phyloP scores from a whole-genome alignment of 2,888 invertebrate species.

The Troides helena region DNA sequence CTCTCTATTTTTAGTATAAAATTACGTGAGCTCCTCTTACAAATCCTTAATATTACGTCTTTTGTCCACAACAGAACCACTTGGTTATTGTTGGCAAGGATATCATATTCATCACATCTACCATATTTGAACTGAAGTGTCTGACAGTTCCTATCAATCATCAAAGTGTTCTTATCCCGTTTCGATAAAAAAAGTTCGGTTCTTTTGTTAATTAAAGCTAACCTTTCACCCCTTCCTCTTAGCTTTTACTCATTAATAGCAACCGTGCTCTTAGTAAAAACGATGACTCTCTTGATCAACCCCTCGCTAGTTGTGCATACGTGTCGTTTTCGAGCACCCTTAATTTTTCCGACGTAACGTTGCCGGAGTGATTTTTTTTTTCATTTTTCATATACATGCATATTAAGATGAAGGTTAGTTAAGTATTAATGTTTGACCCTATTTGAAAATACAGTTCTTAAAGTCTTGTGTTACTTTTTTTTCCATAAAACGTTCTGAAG shows the following conservation, averaged over 20 bases:
- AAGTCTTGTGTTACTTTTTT: too few relatives aligned
- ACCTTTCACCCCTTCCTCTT: slow-evolving; percentile 43
- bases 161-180: neutral
- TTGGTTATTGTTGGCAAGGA: too few relatives aligned
- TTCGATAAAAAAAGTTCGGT: slow-evolving; percentile 7
- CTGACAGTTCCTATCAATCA: too few relatives aligned
- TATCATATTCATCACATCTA: too few relatives aligned
- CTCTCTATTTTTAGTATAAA: too few relatives aligned
- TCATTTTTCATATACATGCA: slow-evolving; percentile 32
- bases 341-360: slow-evolving; percentile 28
- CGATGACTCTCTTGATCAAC: slow-evolving; percentile 35
- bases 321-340: slow-evolving; percentile 44
- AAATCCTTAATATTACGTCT: too few relatives aligned
- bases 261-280: slow-evolving; percentile 28
- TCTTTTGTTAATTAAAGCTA: slow-evolving; percentile 41
- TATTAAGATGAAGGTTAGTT: slow-evolving; percentile 29
- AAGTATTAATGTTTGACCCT: slow-evolving; percentile 6
- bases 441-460: neutral
- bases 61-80: too few relatives aligned
- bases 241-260: slow-evolving; percentile 30
- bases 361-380: slow-evolving; percentile 25
- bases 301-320: slow-evolving; percentile 54
- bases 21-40: too few relatives aligned
- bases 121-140: too few relatives aligned
- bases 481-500: too few relatives aligned